phyloP scores from a whole-genome alignment of 2,888 invertebrate species.

The Gari tellinella region DNA sequence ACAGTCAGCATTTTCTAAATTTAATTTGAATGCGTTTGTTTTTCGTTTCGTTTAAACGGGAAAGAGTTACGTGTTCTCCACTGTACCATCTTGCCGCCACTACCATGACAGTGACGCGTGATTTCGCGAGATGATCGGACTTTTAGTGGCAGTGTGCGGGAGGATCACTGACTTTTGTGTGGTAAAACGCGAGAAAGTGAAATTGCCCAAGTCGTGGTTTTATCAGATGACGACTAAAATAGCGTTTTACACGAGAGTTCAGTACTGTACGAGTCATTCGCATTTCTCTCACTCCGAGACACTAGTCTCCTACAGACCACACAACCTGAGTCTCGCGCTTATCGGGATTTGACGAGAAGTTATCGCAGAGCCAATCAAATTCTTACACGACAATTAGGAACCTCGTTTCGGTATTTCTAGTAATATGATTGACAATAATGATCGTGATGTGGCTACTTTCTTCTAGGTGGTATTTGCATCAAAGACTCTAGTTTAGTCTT shows the following conservation, averaged over 20 bases:
- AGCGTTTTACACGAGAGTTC: neutral
- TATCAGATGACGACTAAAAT: constrained; percentile 3
- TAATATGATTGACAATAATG: neutral
- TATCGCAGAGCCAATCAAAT: constrained; percentile 6
- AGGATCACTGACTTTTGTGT: constrained; percentile 40
- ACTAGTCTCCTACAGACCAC: neutral
- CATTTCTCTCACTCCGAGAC: too few relatives aligned
- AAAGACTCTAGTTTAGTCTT: too few relatives aligned
- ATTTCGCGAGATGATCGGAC: constrained; percentile 40
- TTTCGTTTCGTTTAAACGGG: too few relatives aligned
- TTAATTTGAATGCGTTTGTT: too few relatives aligned
- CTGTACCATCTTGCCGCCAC: constrained; percentile 38
- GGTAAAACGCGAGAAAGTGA: constrained; percentile 44
- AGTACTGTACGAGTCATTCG: neutral
- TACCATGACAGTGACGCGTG: constrained; percentile 30
- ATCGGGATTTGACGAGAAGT: constrained; percentile 9
- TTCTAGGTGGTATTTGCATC: too few relatives aligned
- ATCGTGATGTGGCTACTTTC: neutral
- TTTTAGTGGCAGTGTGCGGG: constrained; percentile 33
- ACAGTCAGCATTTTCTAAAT: too few relatives aligned
- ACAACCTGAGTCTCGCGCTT: neutral
- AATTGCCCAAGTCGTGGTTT: constrained; percentile 21
- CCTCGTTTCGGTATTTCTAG: neutral
- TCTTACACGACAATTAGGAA: constrained; percentile 4
- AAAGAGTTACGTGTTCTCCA: too few relatives aligned